phyloP scores from a whole-genome alignment of 2,113 vertebrate genomes.

The Ptilonorhynchus violaceus region DNA sequence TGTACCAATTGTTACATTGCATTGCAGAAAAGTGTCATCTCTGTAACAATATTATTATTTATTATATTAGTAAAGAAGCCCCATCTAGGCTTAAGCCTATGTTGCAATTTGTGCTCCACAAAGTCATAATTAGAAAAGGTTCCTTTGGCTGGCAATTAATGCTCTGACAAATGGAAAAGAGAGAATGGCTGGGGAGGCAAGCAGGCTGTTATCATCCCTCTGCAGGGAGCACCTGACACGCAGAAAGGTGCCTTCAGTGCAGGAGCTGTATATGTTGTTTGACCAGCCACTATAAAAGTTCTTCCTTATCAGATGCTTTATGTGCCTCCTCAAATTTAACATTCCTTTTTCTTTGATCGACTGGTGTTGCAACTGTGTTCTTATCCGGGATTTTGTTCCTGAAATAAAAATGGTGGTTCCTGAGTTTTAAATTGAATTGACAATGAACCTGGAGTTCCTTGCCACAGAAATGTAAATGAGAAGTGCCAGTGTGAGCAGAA shows the following conservation, averaged over 20 bases:
- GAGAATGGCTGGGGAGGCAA: background rate
- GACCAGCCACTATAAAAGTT: background rate
- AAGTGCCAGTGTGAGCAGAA: background rate
- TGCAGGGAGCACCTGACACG: background rate
- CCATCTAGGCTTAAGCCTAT: background rate
- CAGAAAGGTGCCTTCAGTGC: background rate
- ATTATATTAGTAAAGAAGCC: background rate
- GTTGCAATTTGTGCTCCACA: background rate
- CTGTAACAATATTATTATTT: background rate
- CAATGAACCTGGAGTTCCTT: background rate
- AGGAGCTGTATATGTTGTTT: rapidly evolving
- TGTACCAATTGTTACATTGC: rapidly evolving
- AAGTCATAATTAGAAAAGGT: background rate
- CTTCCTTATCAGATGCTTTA: background rate
- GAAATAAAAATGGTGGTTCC: background rate
- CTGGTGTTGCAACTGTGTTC: background rate
- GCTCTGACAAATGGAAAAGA: background rate
- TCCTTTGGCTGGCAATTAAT: background rate
- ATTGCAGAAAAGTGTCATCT: background rate
- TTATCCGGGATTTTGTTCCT: background rate
- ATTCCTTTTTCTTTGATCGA: background rate
- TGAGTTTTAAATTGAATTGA: background rate
- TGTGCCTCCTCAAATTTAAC: background rate
- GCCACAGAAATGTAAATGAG: background rate
- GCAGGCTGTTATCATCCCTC: background rate